Evolutionary conservation across 2,113 vertebrate species (phyloP).

Genomic region (Corvus hawaiiensis): DNA sequence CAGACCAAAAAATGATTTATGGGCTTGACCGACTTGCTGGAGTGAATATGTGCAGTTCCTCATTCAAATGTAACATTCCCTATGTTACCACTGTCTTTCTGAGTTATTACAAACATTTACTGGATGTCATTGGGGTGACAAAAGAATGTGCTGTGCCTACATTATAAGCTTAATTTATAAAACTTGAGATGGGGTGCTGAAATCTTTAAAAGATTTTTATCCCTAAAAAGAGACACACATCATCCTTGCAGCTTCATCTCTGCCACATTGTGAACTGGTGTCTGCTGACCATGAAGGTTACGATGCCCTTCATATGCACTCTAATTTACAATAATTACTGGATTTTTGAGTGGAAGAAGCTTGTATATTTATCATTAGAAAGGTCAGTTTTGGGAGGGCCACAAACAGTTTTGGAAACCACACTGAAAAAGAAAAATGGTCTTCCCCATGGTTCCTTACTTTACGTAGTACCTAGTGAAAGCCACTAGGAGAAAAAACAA

Average conservation of each 20-base stretch:
- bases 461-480: background rate
- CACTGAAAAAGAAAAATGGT: background rate
- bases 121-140: background rate
- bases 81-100: background rate
- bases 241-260: background rate
- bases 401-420: background rate
- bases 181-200: background rate
- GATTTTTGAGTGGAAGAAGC: background rate
- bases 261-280: background rate
- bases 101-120: constrained; percentile 16
- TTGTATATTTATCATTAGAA: background rate
- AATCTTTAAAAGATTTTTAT: background rate
- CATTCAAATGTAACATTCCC: background rate
- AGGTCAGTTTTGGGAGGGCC: background rate
- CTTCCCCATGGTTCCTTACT: background rate
- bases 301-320: background rate
- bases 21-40: background rate
- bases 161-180: background rate
- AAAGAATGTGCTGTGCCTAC: background rate
- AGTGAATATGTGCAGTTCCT: background rate
- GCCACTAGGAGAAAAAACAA: background rate
- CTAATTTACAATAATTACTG: background rate
- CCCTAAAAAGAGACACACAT: background rate
- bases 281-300: background rate
- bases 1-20: background rate